Percentiles rank a stretch among this genome's conserved stretches.
Evolutionary conservation across 2,797 vertebrate genomes (phyloP).

Genomic region (Diplodus puntazzo): DNA sequence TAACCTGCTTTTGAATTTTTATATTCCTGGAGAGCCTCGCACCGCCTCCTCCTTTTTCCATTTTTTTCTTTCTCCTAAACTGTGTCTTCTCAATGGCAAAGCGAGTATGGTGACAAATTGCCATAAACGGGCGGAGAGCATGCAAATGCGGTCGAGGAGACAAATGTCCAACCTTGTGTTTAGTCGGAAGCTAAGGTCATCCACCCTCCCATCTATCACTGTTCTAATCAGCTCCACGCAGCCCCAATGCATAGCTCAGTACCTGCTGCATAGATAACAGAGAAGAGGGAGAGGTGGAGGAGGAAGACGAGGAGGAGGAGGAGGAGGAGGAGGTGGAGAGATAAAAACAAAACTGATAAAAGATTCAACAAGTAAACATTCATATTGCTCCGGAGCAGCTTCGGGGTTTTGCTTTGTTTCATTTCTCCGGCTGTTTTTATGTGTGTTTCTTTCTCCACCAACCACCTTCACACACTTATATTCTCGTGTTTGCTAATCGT

Average conservation of each 20-base stretch:
- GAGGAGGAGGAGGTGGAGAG: conserved; percentile 28
- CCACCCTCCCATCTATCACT: conserved; percentile 84
- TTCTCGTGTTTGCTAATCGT: conserved; percentile 27
- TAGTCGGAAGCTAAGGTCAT: conserved; percentile 85
- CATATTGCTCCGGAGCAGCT: conserved; percentile 53
- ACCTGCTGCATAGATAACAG: conserved; percentile 81
- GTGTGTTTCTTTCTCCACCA: not conserved
- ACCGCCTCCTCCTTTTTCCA: not conserved
- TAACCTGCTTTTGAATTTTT: conserved; percentile 60
- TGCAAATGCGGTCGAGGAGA: conserved; percentile 83
- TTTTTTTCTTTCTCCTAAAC: not conserved
- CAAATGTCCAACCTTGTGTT: conserved; percentile 87
- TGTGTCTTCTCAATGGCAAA: conserved; percentile 65
- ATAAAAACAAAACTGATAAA: conserved; percentile 76
- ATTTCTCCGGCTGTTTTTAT: conserved; percentile 8
- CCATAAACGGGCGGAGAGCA: conserved; percentile 80
- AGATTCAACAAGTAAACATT: conserved; percentile 83
- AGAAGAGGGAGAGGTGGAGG: conserved; percentile 26
- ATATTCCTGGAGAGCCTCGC: conserved; percentile 45
- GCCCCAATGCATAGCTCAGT: conserved; percentile 70
- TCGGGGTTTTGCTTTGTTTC: conserved; percentile 1
- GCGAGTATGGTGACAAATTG: conserved; percentile 80
- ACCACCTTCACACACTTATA: not conserved
- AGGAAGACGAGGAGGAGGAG: conserved; percentile 13
- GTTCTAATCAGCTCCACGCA: conserved; percentile 85